A percentile compares a stretch with the other conserved stretches of the same genome.
Evolutionary conservation across 2,113 vertebrate species (phyloP).

Genomic region (Aphelocoma coerulescens): DNA sequence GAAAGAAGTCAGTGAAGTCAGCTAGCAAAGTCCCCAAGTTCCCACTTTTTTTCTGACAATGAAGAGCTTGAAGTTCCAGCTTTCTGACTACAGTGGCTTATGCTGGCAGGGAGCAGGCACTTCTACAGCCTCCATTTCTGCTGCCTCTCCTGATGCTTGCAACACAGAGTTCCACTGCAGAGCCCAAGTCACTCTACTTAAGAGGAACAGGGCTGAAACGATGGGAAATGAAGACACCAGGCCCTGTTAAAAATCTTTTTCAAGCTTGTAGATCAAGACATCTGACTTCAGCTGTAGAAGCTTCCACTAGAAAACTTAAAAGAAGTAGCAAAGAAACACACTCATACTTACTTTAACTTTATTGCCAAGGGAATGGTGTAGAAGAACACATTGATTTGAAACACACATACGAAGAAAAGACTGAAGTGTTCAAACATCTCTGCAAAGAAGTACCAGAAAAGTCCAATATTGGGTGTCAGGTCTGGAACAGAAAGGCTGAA

Average conservation of each 20-base stretch:
- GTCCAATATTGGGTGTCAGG: constrained; percentile 95
- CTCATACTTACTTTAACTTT: constrained; percentile 90
- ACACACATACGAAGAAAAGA: constrained; percentile 96
- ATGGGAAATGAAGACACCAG: background rate
- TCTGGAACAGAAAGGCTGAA: constrained; percentile 95
- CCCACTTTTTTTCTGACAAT: background rate
- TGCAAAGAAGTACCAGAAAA: constrained; percentile 99
- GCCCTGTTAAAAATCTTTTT: background rate
- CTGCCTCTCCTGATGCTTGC: background rate
- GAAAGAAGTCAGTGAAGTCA: background rate
- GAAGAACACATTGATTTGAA: constrained; percentile 98
- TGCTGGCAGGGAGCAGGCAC: background rate
- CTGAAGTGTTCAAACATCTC: constrained; percentile 99
- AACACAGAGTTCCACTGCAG: background rate
- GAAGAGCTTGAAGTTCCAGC: background rate
- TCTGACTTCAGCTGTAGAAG: background rate
- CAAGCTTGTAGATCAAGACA: background rate
- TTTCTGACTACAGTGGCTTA: background rate
- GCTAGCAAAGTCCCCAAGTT: background rate
- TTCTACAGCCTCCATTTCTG: background rate
- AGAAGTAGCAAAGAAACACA: background rate
- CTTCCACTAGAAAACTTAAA: background rate
- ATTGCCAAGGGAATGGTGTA: constrained; percentile 94
- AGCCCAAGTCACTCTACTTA: background rate
- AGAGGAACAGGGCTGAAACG: background rate